phyloP scores from a whole-genome alignment of 2,113 vertebrate genomes.

The Proterorhinus semilunaris region DNA sequence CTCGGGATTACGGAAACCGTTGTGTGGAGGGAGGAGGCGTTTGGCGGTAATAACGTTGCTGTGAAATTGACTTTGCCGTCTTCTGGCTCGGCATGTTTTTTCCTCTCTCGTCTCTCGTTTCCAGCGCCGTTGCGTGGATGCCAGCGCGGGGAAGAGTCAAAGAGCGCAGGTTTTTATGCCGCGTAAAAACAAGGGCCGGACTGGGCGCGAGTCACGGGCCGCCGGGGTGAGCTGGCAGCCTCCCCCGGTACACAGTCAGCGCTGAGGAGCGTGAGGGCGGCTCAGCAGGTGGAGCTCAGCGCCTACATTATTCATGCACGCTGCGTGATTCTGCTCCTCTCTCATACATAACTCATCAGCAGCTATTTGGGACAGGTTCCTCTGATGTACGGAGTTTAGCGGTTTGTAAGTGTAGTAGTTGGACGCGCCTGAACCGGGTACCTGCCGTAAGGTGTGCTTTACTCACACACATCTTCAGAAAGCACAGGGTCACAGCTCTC shows the following conservation, averaged over 20 bases:
- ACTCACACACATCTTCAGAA: no score
- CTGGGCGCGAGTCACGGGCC: background rate
- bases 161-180: background rate
- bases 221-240: background rate
- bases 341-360: conserved; percentile 58
- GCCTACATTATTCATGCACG: conserved; percentile 52
- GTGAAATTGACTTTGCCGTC: background rate
- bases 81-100: background rate
- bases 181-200: background rate
- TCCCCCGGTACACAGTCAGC: conserved; percentile 12
- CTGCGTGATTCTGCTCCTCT: conserved; percentile 41
- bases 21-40: background rate
- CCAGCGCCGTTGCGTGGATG: background rate
- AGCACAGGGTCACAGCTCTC: no score
- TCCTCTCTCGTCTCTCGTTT: background rate
- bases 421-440: background rate
- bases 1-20: no score
- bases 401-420: background rate
- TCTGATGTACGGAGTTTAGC: conserved; percentile 2
- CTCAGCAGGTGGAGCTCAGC: conserved; percentile 20
- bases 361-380: conserved; percentile 41
- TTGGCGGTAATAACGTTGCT: background rate
- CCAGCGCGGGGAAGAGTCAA: background rate
- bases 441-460: no score
- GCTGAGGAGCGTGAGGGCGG: conserved; percentile 35